Base-by-base conservation (phyloP, 1,140 invertebrate genomes). In the Drosophila leontia region DNA sequence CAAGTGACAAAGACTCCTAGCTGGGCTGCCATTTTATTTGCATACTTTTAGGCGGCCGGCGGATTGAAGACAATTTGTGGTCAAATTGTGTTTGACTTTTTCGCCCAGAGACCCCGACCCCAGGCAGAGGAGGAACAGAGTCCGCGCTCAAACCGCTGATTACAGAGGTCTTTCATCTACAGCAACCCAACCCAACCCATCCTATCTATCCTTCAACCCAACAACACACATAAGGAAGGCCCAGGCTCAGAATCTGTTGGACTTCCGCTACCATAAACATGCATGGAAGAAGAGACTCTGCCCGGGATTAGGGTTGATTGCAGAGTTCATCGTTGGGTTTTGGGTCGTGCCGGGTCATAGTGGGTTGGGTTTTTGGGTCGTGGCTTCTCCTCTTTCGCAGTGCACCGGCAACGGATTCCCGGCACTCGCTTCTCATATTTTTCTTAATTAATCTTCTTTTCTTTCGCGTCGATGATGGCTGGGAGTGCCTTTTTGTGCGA, bases 371-470 rank as follows among this genome's bases (percentile, higher is more conserved):
- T 48, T 15, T 5, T 11, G 7, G 34, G 53, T 56, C 12, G 29
- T 2, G 7, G n/a, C n/a, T n/a, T 29, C 47, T 51, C 51, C 29
- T 26, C 44, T n/a, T 51, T 51, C 13, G 42, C 50, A 79, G 63
- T 76, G 70, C 77, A 83, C 74, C 76, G 77, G 70, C 74, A 83
- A 70, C 76, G 77, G 76, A 82, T 82, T 77, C 80, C 34, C 42
- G 72, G 34, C 41, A 75, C 75, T 78, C 81, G 74, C 64, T 64
- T 84, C 75, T 81, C 81, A 83, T 84, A 86, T 84, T 84, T 86
- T 81, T 81, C 78, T 60, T 86, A 86, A 86, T 86, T 86, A 86
- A 86, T 86, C 83, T 86, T 86, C 75, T 81, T 84, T 72, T 80
- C 70, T 67, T 75, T 74, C 50, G n/a, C 42, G 48, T 70, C 67